phyloP scores from a whole-genome alignment of 2,113 vertebrate species.

The Cynopterus brachyotis region DNA sequence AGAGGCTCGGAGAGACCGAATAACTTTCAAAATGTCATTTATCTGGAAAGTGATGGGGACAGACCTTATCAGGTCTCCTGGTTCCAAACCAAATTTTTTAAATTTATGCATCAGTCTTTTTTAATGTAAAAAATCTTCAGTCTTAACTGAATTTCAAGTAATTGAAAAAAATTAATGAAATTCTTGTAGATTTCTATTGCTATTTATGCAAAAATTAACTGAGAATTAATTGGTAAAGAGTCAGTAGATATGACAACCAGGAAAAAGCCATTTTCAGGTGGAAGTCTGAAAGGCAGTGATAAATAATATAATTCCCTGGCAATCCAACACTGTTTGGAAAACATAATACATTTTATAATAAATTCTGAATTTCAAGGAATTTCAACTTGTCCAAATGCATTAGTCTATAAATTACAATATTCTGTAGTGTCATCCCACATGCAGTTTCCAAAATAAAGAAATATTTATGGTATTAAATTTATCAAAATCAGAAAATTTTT shows the following conservation, averaged over 20 bases:
- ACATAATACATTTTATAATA: slow-evolving; percentile 32
- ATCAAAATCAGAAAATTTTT: slow-evolving; percentile 27
- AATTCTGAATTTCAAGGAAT: slow-evolving; percentile 55
- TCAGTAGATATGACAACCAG: not conserved
- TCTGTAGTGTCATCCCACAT: not conserved
- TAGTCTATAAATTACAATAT: not conserved
- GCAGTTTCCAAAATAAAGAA: not conserved
- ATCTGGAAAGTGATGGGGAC: not conserved
- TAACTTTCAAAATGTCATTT: slow-evolving; percentile 4
- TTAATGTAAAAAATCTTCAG: slow-evolving; percentile 47
- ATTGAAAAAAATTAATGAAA: slow-evolving; percentile 43
- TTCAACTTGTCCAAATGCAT: slow-evolving; percentile 46
- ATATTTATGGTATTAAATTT: slow-evolving; percentile 40
- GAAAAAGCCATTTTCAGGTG: slow-evolving; percentile 47
- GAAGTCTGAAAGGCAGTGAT: slow-evolving; percentile 48
- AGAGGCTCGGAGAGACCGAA: not conserved
- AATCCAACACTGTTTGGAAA: slow-evolving; percentile 50
- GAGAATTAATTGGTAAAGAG: slow-evolving; percentile 43
- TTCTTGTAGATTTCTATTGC: slow-evolving; percentile 7
- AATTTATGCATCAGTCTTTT: slow-evolving; percentile 10
- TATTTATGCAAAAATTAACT: slow-evolving; percentile 44
- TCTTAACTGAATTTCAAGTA: slow-evolving; percentile 54
- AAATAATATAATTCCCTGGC: slow-evolving; percentile 43
- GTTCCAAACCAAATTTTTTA: not conserved
- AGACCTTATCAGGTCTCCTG: not conserved